phyloP scores from a whole-genome alignment of 2,113 vertebrate species.

The Podarcis muralis region DNA sequence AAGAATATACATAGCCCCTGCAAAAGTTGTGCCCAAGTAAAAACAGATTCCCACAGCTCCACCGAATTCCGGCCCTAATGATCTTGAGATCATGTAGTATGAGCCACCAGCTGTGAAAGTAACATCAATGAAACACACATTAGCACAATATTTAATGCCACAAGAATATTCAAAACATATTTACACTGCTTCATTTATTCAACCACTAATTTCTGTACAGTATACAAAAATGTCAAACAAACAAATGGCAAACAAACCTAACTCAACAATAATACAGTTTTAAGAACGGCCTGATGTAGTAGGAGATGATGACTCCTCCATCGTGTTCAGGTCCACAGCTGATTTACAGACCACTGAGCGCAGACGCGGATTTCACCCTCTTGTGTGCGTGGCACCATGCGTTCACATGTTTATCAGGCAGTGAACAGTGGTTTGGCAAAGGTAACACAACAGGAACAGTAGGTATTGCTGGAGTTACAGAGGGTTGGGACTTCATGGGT shows the following conservation, averaged over 20 bases:
- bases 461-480: too few relatives aligned
- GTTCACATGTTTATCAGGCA: too few relatives aligned
- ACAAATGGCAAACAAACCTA: neutral
- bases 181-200: neutral
- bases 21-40: constrained; percentile 96
- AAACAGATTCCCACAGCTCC: constrained; percentile 98
- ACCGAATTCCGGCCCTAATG: constrained; percentile 96
- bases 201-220: neutral
- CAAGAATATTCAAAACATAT: neutral
- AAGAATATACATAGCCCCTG: constrained; percentile 98
- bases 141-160: neutral
- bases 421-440: too few relatives aligned
- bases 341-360: too few relatives aligned
- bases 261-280: neutral
- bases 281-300: neutral
- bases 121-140: constrained; percentile 13
- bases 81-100: constrained; percentile 98
- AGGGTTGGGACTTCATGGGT: too few relatives aligned
- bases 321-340: too few relatives aligned
- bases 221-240: neutral
- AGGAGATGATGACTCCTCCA: too few relatives aligned
- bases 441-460: too few relatives aligned
- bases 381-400: too few relatives aligned
- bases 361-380: too few relatives aligned
- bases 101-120: constrained; percentile 90